Evolutionary conservation across 2,888 invertebrate genomes (phyloP).

Genomic region (Ichneumoninae sp.): DNA sequence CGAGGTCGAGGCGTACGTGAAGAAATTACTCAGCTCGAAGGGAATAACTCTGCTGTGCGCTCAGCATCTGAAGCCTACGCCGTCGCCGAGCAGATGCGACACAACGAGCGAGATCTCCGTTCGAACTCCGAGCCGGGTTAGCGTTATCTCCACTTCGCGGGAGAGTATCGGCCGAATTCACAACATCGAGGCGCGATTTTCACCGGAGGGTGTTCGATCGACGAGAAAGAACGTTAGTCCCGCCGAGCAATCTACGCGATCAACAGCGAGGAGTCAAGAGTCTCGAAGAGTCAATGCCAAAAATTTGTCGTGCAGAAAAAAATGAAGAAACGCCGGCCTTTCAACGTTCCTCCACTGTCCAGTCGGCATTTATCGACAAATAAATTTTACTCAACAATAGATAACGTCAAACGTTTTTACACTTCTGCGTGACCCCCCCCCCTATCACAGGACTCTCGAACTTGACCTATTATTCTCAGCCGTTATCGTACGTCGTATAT

Average conservation of each 20-base stretch:
- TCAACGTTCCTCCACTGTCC: neutral
- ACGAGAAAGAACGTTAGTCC: constrained; percentile 60
- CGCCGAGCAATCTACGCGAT: constrained; percentile 58
- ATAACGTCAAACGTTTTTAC: neutral
- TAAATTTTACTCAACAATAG: neutral
- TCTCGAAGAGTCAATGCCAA: constrained; percentile 41
- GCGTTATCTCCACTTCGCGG: constrained; percentile 68
- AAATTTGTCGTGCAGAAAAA: constrained; percentile 39
- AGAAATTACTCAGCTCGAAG: constrained; percentile 80
- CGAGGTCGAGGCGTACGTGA: constrained; percentile 83
- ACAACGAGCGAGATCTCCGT: constrained; percentile 66
- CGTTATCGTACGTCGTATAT: neutral
- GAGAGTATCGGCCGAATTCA: constrained; percentile 74
- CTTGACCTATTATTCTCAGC: neutral
- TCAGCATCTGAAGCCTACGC: constrained; percentile 72
- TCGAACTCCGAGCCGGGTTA: constrained; percentile 66
- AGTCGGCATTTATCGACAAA: neutral
- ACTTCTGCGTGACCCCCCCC: neutral
- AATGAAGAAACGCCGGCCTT: constrained; percentile 4
- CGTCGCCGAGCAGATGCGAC: constrained; percentile 71
- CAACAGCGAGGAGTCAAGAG: constrained; percentile 57
- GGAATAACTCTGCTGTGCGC: constrained; percentile 79
- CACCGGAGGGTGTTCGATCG: constrained; percentile 38
- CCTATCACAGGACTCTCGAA: neutral
- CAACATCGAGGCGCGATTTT: constrained; percentile 69